Evolutionary conservation across 1,140 invertebrate genomes (phyloP), one percentile per base, ranked within the genome.

Genomic region (Diabrotica undecimpunctata): DNA sequence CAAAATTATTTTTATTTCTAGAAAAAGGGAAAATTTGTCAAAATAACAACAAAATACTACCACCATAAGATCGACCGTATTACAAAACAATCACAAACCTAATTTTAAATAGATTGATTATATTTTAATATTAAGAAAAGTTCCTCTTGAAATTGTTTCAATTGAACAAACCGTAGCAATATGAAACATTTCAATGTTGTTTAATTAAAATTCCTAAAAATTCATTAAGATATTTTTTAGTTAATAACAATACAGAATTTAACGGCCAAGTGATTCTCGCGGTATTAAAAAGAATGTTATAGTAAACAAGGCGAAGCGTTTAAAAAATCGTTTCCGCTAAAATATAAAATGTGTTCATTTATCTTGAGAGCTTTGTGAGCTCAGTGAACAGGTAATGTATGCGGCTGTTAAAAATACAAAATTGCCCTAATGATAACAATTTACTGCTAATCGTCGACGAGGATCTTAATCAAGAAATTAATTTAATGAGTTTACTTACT

Each of bases 381-480:
- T 74, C 75, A 76, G 63, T 77, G 75, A 78, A 72, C 75, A 76
- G 70, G 70, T 78, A 79, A 79, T 79, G 67, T 76, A 79, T 79
- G 72, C 77, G 73, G 71, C 76, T 65, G 72, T 77, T 78, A 76
- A 78, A 79, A 78, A 77, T 78, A 79, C 78, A 79, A 79, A 79
- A 79, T 79, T 79, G 78, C 77, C 69, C 69, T 79, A 79, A 79
- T 79, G 77, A 78, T 77, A 78, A 79, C 78, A 78, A 79, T 79
- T 79, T 78, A 79, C 74, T 77, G 78, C 77, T 79, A 79, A 79
- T 79, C 78, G 77, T 76, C 72, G 67, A 70, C 67, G 39, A 60
- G 74, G 76, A 79, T 79, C 78, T 79, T 77, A 76, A 79, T 78
- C 78, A 76, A 77, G 74, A 78, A 78, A 10, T 77, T 75, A 78